Evolutionary conservation across 2,797 vertebrate genomes (phyloP), one percentile per base, ranked within the genome.

Genomic region (Leuciscus waleckii): DNA sequence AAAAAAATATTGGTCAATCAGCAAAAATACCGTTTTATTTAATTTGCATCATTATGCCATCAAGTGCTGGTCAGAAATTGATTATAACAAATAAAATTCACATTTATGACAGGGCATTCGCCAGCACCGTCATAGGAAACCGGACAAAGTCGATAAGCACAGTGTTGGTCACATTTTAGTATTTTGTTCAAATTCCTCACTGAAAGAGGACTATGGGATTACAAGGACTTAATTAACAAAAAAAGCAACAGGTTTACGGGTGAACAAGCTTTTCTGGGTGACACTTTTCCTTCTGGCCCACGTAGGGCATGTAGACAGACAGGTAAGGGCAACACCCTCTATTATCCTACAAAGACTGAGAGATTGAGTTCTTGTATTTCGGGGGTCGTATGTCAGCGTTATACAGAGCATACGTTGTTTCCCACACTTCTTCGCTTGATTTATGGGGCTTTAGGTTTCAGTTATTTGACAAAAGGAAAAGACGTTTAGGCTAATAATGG

Each of bases 321-420:
- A 86, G 26, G 65, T 68, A 63, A 71, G 46, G 32, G 56, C n/a
- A 85, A 83, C 87, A 61, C 89, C 89, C 85, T 87, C 71, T n/a
- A 89, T 88, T 87, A 88, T 87, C 21, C 63, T 23, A 69, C 73
- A 54, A 58, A 84, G n/a, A 70, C 35, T 56, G 23, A 43, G 58
- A 63, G 86, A 89, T 87, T 80, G 71, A 81, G 49, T 85, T 89
- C 61, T 83, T 79, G 84, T 35, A 35, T 85, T 82, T 21, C 37
- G 21, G 32, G 17, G 65, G 78, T 82, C 67, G 14, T 78, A 63
- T 75, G 58, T 84, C 83, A 84, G 11, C 26, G 17, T 32, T 77
- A 29, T 54, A 56, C n/a, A 13, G 61, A 74, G 61, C 16, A 1
- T 65, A 79, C 1, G n/a, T 1, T 2, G 17, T 84, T 81, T 86